phyloP scores from a whole-genome alignment of 2,113 vertebrate species.

The Leptobrachium ailaonicum region DNA sequence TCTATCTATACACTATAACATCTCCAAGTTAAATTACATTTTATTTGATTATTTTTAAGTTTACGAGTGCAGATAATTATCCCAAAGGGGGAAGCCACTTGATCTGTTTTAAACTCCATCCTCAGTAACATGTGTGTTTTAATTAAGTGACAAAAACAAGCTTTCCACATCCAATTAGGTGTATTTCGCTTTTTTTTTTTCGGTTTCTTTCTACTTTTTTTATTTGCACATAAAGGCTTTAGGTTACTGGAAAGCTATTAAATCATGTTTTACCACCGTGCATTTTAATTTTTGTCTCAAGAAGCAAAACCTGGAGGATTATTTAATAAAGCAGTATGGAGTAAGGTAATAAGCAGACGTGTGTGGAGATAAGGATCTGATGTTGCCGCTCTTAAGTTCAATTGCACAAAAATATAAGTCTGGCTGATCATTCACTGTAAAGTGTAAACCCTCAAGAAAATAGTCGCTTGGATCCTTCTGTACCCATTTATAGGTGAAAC shows the following conservation, averaged over 20 bases:
- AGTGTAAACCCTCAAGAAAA: too few species aligned
- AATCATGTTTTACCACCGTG: slow-evolving; percentile 19
- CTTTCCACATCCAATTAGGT: slow-evolving; percentile 33
- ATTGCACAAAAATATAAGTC: too few species aligned
- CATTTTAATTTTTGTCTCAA: slow-evolving; percentile 36
- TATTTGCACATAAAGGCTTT: slow-evolving; percentile 10
- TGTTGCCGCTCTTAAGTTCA: too few species aligned
- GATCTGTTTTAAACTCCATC: not conserved
- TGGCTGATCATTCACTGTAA: too few species aligned
- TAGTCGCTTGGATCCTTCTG: too few species aligned
- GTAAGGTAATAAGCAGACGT: not conserved
- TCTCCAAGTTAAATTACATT: too few species aligned
- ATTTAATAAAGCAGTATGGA: not conserved
- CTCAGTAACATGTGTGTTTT: slow-evolving; percentile 34
- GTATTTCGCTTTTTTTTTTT: slow-evolving; percentile 8
- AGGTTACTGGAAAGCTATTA: slow-evolving; percentile 40
- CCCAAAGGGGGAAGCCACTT: slow-evolving; percentile 8
- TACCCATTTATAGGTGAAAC: too few species aligned
- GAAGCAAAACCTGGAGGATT: slow-evolving; percentile 12
- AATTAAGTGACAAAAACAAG: slow-evolving; percentile 40
- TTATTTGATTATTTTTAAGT: slow-evolving; percentile 38
- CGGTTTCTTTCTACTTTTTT: not conserved
- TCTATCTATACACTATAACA: too few species aligned
- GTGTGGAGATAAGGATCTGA: too few species aligned
- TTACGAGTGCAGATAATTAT: too few species aligned